A percentile compares a stretch with the other conserved stretches of the same genome.
These are phyloP conservation scores for Pangasianodon gigas DNA, from an alignment of 2,113 vertebrate species.

Conservation along the genomic window DNA sequence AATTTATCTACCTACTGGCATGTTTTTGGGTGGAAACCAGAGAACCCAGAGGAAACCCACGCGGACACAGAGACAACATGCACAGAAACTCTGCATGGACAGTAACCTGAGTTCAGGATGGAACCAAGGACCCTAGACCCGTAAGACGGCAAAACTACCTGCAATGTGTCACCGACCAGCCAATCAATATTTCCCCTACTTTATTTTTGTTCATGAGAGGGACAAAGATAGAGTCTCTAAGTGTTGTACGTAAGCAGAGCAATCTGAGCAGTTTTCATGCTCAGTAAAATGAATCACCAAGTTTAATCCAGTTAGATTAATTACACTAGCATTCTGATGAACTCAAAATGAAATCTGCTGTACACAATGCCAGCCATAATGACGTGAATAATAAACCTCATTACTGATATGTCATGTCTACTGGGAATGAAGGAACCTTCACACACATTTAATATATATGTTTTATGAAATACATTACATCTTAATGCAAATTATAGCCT, in stretches of 20 bases:
- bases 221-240: not conserved
- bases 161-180: not conserved
- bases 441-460: conserved; percentile 22
- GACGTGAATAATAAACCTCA: conserved; percentile 19
- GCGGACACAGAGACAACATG: not conserved
- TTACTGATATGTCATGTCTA: conserved; percentile 10
- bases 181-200: not conserved
- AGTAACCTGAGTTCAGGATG: not conserved
- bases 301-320: conserved; percentile 1
- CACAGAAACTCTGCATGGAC: not conserved
- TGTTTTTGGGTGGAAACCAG: not conserved
- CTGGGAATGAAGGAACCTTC: not conserved
- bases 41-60: not conserved
- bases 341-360: not conserved
- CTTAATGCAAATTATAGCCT: not conserved
- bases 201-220: not conserved
- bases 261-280: not conserved
- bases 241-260: not conserved
- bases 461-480: conserved; percentile 1
- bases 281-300: conserved; percentile 1
- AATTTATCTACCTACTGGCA: not conserved
- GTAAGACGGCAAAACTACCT: not conserved
- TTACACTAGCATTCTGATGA: not conserved
- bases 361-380: not conserved
- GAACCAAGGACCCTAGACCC: not conserved